Evolutionary conservation across 2,113 vertebrate species (phyloP), one percentile per base, ranked within the genome.

Genomic region (Astatotilapia flaviijosephi): DNA sequence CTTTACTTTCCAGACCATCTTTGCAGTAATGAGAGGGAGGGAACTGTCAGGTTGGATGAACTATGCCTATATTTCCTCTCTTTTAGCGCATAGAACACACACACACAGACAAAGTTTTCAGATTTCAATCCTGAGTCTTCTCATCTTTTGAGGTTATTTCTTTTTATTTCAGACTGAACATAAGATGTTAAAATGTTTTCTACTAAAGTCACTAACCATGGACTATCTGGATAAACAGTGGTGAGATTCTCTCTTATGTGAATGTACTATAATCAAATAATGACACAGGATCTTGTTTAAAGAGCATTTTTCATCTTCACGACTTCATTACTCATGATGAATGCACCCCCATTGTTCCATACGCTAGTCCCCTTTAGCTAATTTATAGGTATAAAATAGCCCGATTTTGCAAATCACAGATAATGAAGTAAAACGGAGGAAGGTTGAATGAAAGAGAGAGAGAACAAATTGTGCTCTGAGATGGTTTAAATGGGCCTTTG

Each of bases 361-460:
- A 60, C 6, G 2, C 23, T n/a, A 2, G 23, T 19, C 53, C 40
- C 28, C 56, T 73, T 86, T 37, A 21, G 37, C 79, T 88, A 83
- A 90, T 85, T 86, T 51, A 84, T 80, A 21, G 17, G 77, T 81
- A 85, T 88, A 58, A 80, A 87, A 88, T 33, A 21, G 45, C 73
- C 89, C 14, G 70, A 85, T 92, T 28, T 85, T 68, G 77, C 58
- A 87, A 89, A 87, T 87, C 37, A 87, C n/a, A 58, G 75, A 79
- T 81, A 86, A 84, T 82, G 49, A 84, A 79, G 49, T 60, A 33
- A 86, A 77, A 31, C 23, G 17, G 42, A 81, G 35, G 83, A 85
- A 73, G 73, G 62, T 45, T 86, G 51, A 84, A 92, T 79, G 42
- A 88, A 86, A 87, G 84, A 79, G 80, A 68, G 80, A 68, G 42